phyloP scores from a whole-genome alignment of 53 echinoderm and acorn worm genomes.

The Arbacia lixula region DNA sequence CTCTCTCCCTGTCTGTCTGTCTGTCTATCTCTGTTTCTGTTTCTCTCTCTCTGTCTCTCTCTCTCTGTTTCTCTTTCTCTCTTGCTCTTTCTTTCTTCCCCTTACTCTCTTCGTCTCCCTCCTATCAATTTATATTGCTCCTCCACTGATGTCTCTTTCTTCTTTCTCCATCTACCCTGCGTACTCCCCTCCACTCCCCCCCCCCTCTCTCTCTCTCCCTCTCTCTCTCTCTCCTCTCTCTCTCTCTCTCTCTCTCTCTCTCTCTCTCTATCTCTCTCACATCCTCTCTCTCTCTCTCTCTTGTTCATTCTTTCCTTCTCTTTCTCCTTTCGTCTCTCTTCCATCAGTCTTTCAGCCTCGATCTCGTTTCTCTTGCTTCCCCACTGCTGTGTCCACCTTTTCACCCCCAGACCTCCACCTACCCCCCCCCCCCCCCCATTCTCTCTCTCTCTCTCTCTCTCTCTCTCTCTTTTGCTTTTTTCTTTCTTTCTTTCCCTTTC shows the following conservation, averaged over 20 bases:
- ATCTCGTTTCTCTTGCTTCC: neutral
- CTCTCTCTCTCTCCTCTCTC: too few species aligned
- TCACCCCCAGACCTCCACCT: neutral
- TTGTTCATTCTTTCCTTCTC: neutral
- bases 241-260: too few species aligned
- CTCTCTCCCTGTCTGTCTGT: neutral
- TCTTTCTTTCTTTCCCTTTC: neutral
- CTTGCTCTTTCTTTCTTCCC: neutral
- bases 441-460: neutral
- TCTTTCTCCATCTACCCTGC: too few species aligned
- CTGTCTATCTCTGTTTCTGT: neutral
- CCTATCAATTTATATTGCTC: too few species aligned
- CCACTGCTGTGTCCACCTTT: too few species aligned
- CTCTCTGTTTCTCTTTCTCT: neutral
- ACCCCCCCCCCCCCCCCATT: neutral
- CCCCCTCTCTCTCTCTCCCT: too few species aligned
- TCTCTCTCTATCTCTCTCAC: too few species aligned
- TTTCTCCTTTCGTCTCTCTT: neutral
- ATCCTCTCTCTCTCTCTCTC: neutral
- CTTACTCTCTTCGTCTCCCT: conserved; percentile 1
- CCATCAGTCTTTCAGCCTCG: neutral
- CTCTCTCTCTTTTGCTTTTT: neutral
- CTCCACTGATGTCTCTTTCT: too few species aligned
- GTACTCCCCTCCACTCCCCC: too few species aligned
- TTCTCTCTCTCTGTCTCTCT: neutral